Evolutionary conservation across 2,888 invertebrate genomes (phyloP).

Genomic region (Alentia gelatinosa): DNA sequence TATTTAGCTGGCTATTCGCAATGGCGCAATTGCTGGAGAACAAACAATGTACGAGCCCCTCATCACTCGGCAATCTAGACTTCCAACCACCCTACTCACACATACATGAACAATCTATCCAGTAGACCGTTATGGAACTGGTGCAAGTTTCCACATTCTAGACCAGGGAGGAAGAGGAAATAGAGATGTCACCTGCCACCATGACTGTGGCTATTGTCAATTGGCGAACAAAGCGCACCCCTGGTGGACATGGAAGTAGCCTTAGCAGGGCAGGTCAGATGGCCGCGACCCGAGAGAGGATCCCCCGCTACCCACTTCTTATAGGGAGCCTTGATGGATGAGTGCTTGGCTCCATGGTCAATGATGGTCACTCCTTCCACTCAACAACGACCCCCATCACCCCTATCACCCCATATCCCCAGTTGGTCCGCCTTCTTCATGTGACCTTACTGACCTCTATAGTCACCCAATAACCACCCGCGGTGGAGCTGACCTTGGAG

Average conservation of each 20-base stretch:
- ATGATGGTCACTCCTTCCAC: conserved; percentile 7
- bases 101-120: too few relatives aligned
- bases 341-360: not conserved
- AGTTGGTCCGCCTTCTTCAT: not conserved
- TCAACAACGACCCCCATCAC: not conserved
- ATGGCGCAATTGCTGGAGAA: too few relatives aligned
- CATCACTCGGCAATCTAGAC: too few relatives aligned
- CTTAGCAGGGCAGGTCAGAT: not conserved
- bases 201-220: too few relatives aligned
- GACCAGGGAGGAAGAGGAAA: too few relatives aligned
- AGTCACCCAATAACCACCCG: not conserved
- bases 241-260: not conserved
- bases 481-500: too few relatives aligned
- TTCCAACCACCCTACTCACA: too few relatives aligned
- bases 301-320: not conserved
- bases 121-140: too few relatives aligned
- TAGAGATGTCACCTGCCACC: not conserved
- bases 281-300: not conserved
- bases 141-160: too few relatives aligned
- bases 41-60: too few relatives aligned
- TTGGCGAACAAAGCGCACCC: not conserved
- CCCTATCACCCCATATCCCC: too few relatives aligned
- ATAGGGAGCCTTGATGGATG: not conserved
- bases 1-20: too few relatives aligned
- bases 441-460: not conserved